These are phyloP conservation scores for Nudaria mundana DNA, from an alignment of 2,888 invertebrate genomes.

Conservation along the genomic window DNA sequence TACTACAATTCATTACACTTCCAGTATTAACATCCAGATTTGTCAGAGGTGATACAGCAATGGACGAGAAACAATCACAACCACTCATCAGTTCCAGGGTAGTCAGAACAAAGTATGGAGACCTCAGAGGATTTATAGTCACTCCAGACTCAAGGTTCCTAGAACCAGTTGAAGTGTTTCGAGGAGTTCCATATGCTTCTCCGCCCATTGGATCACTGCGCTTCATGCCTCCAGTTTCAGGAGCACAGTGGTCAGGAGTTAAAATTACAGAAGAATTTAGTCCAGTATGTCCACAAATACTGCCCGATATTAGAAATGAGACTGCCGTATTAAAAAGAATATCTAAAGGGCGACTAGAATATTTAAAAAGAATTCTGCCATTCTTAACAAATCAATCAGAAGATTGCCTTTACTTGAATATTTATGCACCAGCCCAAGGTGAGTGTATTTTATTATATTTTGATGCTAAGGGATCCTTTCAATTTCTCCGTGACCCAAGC, in stretches of 20 bases:
- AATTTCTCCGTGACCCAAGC: too few relatives aligned
- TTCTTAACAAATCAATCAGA: conserved; percentile 96
- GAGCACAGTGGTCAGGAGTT: conserved; percentile 94
- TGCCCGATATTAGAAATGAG: conserved; percentile 92
- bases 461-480: too few relatives aligned
- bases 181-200: conserved; percentile 97
- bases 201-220: conserved; percentile 93
- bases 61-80: conserved; percentile 71
- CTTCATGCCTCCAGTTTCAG: conserved; percentile 98
- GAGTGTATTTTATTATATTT: conserved; percentile 49
- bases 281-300: conserved; percentile 95
- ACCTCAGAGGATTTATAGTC: conserved; percentile 91
- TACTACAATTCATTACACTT: conserved; percentile 75
- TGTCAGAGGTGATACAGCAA: conserved; percentile 71
- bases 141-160: conserved; percentile 90
- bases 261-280: conserved; percentile 93
- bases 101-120: conserved; percentile 93
- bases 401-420: conserved; percentile 98
- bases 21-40: conserved; percentile 68
- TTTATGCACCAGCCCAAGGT: conserved; percentile 98
- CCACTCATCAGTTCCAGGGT: conserved; percentile 89
- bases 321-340: conserved; percentile 91
- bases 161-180: conserved; percentile 95
- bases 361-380: conserved; percentile 92
- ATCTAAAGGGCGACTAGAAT: conserved; percentile 94